Conservation (phyloP, 2,797 vertebrate species). For the Synaphobranchus kaupii region DNA sequence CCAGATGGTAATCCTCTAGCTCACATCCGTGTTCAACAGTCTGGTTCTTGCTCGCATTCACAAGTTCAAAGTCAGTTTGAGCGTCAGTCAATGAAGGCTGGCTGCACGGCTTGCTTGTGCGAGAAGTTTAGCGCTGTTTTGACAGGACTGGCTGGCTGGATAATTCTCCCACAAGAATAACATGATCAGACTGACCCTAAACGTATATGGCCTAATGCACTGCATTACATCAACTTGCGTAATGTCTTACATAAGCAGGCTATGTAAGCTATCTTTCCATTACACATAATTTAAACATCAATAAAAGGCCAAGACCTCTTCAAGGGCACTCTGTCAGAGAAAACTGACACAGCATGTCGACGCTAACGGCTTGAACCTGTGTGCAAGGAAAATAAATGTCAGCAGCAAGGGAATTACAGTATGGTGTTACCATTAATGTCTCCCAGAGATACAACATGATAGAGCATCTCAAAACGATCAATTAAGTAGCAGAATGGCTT, state of each 20-base stretch:
- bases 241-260: neutral
- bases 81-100: neutral
- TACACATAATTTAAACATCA: neutral
- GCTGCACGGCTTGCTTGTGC: neutral
- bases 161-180: neutral
- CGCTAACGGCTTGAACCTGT: neutral
- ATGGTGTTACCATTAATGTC: neutral
- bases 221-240: neutral
- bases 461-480: neutral
- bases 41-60: neutral
- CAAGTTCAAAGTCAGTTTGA: neutral
- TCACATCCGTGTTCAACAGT: neutral
- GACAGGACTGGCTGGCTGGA: neutral
- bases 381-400: neutral
- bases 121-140: slow-evolving; percentile 4
- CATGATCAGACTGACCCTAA: neutral
- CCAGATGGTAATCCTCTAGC: neutral
- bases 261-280: neutral
- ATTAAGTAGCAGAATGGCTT: neutral
- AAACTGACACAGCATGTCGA: neutral
- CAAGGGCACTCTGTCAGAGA: neutral
- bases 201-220: neutral
- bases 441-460: neutral
- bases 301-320: neutral
- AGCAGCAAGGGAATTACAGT: neutral